These are phyloP conservation scores for Diplazon laetatorius DNA, from an alignment of 2,888 invertebrate species.

Conservation along the genomic window DNA sequence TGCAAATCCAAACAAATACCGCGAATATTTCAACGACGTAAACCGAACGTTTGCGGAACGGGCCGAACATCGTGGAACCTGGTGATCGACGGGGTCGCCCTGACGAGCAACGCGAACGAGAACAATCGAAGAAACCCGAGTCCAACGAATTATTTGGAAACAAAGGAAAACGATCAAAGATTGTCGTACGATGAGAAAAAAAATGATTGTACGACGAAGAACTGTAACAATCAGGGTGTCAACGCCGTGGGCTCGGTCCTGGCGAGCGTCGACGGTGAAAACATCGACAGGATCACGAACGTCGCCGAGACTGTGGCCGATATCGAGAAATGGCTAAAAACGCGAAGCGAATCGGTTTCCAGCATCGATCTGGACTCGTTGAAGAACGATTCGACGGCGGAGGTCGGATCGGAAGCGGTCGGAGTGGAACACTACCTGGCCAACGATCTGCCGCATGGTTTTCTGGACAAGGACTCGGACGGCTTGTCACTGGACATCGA, in stretches of 20 bases:
- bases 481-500: slow-evolving; percentile 74
- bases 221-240: slow-evolving; percentile 22
- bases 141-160: slow-evolving; percentile 3
- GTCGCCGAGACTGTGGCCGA: slow-evolving; percentile 72
- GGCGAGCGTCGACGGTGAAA: slow-evolving; percentile 11
- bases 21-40: slow-evolving; percentile 74
- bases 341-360: slow-evolving; percentile 74
- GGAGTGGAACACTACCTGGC: slow-evolving; percentile 75
- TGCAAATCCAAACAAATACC: slow-evolving; percentile 75
- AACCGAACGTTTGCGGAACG: slow-evolving; percentile 57
- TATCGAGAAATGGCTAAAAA: slow-evolving; percentile 80
- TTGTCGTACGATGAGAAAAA: slow-evolving; percentile 11
- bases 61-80: slow-evolving; percentile 43
- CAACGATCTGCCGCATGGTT: slow-evolving; percentile 74
- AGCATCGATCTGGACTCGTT: slow-evolving; percentile 76
- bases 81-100: slow-evolving; percentile 28
- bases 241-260: not conserved
- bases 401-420: slow-evolving; percentile 47
- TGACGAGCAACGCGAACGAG: slow-evolving; percentile 49
- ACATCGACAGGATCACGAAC: slow-evolving; percentile 30
- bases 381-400: slow-evolving; percentile 71
- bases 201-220: slow-evolving; percentile 39
- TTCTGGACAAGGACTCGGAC: slow-evolving; percentile 75
- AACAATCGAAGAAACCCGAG: slow-evolving; percentile 30
- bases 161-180: slow-evolving; percentile 7